Percentiles rank a stretch among this genome's conserved stretches.
Conservation (phyloP, 1,140 invertebrate genomes). For the Amyelois transitella region DNA sequence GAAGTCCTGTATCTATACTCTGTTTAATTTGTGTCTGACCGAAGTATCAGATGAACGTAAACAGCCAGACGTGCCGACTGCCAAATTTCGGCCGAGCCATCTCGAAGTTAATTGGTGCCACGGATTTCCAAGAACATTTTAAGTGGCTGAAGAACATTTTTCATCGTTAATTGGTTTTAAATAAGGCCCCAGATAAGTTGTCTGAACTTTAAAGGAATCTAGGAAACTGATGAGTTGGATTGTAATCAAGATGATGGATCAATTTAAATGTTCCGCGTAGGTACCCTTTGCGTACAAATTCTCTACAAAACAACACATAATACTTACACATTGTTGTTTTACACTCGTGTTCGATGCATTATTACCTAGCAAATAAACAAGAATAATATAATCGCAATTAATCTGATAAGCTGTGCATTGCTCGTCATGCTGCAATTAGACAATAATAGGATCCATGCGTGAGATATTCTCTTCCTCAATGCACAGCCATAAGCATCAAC, state of each 20-base stretch:
- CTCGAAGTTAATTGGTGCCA: constrained; percentile 23
- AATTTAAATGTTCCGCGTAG: not conserved
- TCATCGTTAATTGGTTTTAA: constrained; percentile 5
- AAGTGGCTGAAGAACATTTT: constrained; percentile 5
- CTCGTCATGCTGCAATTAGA: not conserved
- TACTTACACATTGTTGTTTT: not conserved
- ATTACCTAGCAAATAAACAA: not conserved
- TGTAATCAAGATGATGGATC: not conserved
- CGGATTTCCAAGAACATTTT: constrained; percentile 6
- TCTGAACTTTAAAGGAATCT: not conserved
- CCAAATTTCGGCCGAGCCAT: constrained; percentile 16
- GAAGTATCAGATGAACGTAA: constrained; percentile 19
- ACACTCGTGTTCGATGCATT: not conserved
- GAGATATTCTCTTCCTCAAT: constrained; percentile 6
- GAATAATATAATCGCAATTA: not conserved
- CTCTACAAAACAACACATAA: not conserved
- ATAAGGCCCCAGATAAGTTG: constrained; percentile 1
- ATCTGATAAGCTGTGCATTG: not conserved
- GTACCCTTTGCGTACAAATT: not conserved
- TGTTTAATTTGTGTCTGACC: not conserved
- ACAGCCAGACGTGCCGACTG: constrained; percentile 29
- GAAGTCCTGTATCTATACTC: not conserved
- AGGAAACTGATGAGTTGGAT: not conserved
- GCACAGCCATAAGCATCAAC: constrained; percentile 6
- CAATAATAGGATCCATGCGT: not conserved